Base-by-base conservation (phyloP, 1,140 invertebrate genomes). In the Plutomurus gul region DNA sequence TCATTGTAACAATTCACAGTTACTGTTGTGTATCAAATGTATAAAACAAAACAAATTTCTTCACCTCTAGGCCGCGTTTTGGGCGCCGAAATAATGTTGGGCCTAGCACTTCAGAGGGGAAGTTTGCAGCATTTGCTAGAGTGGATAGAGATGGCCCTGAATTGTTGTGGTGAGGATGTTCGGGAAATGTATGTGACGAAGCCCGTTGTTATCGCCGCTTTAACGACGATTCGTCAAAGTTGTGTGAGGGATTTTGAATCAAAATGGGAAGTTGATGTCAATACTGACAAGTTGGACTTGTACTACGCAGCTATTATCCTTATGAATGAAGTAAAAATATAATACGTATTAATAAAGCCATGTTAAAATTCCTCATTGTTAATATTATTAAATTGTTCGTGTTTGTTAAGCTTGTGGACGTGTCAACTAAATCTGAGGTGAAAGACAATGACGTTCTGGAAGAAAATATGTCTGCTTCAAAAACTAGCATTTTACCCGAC, bases 141-240 rank as follows among this genome's bases (percentile, higher is more conserved):
- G 81, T 92, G 91, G 91, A 88, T 92, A 75, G 88, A 90, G 71
- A 88, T 91, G 87, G 90, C 90, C 20, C 84, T 91, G 43, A 85
- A 87, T 80, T 83, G 84, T 83, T 60, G 77, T 43, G 75, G 46
- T 20, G 56, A 79, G 5, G 16, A 82, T 25, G 77, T 74, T 33
- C 60, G 75, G 37, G 73, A 78, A 13, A 70, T 84, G 43, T 84
- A 84, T 79, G 78, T 84, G 40, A 83, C 84, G n/a, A 79, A 75
- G 30, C 75, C 81, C 40, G 81, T 78, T 6, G 73, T 81, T 33
- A 70, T 79, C 8, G 40, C 77, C 11, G 79, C 79, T 1, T 11
- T 83, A 27, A 25, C 49, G 1, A 75, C 76, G 10, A 79, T 82
- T 65, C 65, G 82, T 13, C 71, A 78, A 46, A 43, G 36, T 47